phyloP scores from a whole-genome alignment of 2,113 vertebrate species.

The Cephalopterus ornatus region DNA sequence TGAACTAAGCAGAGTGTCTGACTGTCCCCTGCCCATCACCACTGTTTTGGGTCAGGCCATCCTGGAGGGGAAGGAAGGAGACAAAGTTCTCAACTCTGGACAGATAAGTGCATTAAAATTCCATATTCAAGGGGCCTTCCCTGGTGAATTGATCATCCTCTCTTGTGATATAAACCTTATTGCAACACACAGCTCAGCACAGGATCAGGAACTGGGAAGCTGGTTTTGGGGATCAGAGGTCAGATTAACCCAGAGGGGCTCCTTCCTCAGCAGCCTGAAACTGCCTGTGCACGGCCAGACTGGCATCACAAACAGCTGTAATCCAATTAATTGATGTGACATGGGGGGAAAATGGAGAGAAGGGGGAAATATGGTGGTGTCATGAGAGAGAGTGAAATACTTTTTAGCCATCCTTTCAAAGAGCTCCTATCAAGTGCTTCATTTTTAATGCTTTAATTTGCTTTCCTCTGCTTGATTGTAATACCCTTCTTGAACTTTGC shows the following conservation, averaged over 20 bases:
- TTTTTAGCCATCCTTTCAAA: conserved; percentile 10
- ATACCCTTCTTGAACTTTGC: conserved; percentile 64
- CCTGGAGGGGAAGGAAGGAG: not conserved
- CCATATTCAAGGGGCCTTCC: not conserved
- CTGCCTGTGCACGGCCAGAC: fast-evolving
- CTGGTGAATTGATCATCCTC: not conserved
- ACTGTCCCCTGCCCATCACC: not conserved
- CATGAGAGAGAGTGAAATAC: not conserved
- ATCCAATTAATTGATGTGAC: not conserved
- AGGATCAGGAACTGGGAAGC: not conserved
- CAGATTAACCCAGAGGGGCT: not conserved
- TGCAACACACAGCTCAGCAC: fast-evolving
- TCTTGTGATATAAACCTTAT: not conserved
- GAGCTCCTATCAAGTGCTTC: conserved; percentile 42
- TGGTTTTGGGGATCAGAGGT: not conserved
- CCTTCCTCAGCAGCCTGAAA: not conserved
- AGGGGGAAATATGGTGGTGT: not conserved
- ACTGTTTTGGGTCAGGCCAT: not conserved
- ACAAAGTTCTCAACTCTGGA: not conserved
- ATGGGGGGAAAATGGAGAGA: fast-evolving
- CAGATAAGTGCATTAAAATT: not conserved
- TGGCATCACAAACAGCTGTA: not conserved
- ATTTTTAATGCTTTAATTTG: conserved; percentile 61
- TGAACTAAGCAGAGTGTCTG: not conserved
- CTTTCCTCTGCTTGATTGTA: conserved; percentile 62